Percentiles rank a stretch among this genome's conserved stretches.
These are phyloP conservation scores for Tursiops truncatus DNA, from an alignment of 2,113 vertebrate species.

Conservation along the genomic window DNA sequence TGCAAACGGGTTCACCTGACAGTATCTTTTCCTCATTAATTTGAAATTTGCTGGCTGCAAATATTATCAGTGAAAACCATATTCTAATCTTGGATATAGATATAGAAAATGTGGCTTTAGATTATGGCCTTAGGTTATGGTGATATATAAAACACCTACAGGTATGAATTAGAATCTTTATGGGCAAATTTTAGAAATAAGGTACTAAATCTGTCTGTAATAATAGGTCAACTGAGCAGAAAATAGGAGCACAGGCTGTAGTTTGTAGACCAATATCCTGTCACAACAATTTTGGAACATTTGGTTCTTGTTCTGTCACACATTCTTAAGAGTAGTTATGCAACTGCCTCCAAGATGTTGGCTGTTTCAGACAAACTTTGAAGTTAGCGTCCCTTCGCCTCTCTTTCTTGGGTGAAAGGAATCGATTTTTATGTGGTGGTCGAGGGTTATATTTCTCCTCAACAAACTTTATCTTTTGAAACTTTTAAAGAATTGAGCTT, in stretches of 20 bases:
- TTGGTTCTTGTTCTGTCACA: constrained; percentile 64
- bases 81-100: constrained; percentile 23
- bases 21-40: constrained; percentile 11
- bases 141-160: neutral
- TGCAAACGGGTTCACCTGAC: neutral
- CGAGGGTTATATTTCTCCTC: neutral
- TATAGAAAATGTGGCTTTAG: neutral
- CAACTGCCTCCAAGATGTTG: constrained; percentile 30
- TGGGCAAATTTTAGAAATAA: constrained; percentile 7
- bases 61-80: constrained; percentile 38
- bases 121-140: neutral
- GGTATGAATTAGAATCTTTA: neutral
- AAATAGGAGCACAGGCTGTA: neutral
- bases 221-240: neutral
- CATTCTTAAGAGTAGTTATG: constrained; percentile 44
- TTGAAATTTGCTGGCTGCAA: constrained; percentile 22
- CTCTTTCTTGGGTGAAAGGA: neutral
- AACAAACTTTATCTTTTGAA: constrained; percentile 12
- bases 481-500: neutral
- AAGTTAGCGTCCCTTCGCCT: neutral
- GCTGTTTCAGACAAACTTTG: constrained; percentile 5
- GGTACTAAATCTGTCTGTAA: neutral
- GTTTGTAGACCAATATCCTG: neutral
- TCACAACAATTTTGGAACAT: constrained; percentile 28
- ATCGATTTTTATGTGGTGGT: constrained; percentile 13